Evolutionary conservation across 2,797 vertebrate species (phyloP), one percentile per base, ranked within the genome.

Genomic region (Agapornis canus): DNA sequence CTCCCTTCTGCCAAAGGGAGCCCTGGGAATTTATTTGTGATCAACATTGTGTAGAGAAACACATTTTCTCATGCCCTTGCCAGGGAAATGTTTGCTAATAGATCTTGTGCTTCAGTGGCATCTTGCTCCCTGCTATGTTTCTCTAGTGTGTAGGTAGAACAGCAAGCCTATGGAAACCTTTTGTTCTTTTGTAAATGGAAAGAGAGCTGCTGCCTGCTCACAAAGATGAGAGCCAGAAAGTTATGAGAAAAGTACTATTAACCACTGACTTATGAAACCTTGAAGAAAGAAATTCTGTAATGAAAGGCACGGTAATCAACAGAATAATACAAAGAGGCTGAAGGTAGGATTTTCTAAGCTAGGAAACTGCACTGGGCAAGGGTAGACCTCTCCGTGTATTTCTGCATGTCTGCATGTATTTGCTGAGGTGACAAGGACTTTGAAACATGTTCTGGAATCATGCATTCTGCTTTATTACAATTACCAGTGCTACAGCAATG

Each of bases 151-250:
- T 66, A 85, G 75, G 87, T 73, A 92, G 84, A 77, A 20, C 40
- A 81, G 65, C 20, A 68, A 89, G 42, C 45, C n/a, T 45, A 32
- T 64, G 64, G 60, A 85, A 93, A 89, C 29, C 68, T 93, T 94
- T 84, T 93, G 82, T 89, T 48, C 86, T 91, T 54, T 66, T 35
- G 52, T 42, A 89, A 87, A 85, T 86, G 35, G 76, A 85, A 92
- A 77, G 63, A 69, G 40, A 96, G 45, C 8, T 72, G 39, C 73
- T 88, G 57, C 68, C 77, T 65, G 66, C 37, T 79, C 75, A 49
- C 60, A 93, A 86, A 84, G 68, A 85, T 35, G 75, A 89, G 60
- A 94, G 26, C 6, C 39, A 91, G 59, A 80, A 85, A 89, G 40
- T 93, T 77, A 61, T 20, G n/a, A 64, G 60, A 39, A 71, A 94